These are phyloP conservation scores for Eupsittula cactorum DNA, from an alignment of 2,113 vertebrate genomes.

Conservation along the genomic window DNA sequence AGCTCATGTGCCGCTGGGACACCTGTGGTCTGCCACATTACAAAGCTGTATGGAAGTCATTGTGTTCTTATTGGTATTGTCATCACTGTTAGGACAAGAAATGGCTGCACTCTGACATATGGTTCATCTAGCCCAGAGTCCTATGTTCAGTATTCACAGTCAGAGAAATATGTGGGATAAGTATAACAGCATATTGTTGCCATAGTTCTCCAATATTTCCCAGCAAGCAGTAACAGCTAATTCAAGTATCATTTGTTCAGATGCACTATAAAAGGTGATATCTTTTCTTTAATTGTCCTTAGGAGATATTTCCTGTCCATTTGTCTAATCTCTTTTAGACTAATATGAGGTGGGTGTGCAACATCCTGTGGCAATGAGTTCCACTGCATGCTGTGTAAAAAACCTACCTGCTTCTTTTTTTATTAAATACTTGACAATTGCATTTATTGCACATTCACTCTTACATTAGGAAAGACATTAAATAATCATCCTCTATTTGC, in stretches of 20 bases:
- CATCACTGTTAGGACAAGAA: not conserved
- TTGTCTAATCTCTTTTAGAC: not conserved
- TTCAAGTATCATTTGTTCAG: not conserved
- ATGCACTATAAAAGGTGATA: not conserved
- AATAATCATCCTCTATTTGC: not conserved
- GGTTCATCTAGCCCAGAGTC: not conserved
- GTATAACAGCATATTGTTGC: not conserved
- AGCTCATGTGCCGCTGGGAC: not conserved
- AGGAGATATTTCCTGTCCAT: not conserved
- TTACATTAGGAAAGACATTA: not conserved
- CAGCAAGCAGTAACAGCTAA: not conserved
- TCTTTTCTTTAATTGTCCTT: not conserved
- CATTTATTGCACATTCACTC: not conserved
- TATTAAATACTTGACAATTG: not conserved
- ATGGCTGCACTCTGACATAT: not conserved
- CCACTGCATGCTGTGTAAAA: not conserved
- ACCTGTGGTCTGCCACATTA: not conserved
- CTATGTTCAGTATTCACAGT: not conserved
- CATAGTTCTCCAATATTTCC: not conserved
- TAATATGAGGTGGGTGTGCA: not conserved
- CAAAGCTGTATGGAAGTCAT: not conserved
- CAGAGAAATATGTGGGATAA: accelerated
- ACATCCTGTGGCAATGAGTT: not conserved
- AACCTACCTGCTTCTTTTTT: not conserved
- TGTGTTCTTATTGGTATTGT: not conserved